Evolutionary conservation across 1,140 invertebrate species (phyloP).

Genomic region (Latrodectus geometricus): DNA sequence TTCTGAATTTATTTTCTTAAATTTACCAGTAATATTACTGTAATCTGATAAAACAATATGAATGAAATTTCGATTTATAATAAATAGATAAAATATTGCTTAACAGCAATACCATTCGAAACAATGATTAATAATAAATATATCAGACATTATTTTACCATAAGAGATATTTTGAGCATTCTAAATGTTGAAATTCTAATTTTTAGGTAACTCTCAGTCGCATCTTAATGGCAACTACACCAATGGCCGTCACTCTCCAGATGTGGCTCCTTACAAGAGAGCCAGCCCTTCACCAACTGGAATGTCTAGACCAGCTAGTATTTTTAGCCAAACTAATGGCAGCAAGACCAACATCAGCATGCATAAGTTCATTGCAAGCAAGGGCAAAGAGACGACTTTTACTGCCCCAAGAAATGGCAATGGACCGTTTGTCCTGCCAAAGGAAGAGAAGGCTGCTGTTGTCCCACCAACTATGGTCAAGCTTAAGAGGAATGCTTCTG

Average conservation of each 20-base stretch:
- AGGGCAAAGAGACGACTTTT: constrained; percentile 70
- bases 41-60: no score
- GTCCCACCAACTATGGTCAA: constrained; percentile 39
- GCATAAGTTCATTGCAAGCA: constrained; percentile 81
- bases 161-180: no score
- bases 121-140: no score
- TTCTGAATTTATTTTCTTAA: no score
- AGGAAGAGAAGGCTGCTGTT: constrained; percentile 8
- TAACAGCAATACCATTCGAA: no score
- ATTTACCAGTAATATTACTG: no score
- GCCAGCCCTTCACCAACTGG: constrained; percentile 72
- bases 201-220: constrained; percentile 15
- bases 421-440: constrained; percentile 66
- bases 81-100: no score
- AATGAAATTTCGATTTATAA: no score
- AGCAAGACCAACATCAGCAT: constrained; percentile 77
- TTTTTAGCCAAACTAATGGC: constrained; percentile 66
- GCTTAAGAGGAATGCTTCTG: constrained; percentile 66
- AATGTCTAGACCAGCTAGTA: constrained; percentile 2
- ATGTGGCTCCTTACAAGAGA: constrained; percentile 70
- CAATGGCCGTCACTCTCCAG: constrained; percentile 27
- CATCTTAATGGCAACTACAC: constrained; percentile 23
- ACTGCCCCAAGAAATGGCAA: constrained; percentile 63
- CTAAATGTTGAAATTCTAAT: background rate
- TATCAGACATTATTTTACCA: no score